These are phyloP conservation scores for Diprion similis DNA, from an alignment of 1,140 invertebrate species.

Conservation along the genomic window DNA sequence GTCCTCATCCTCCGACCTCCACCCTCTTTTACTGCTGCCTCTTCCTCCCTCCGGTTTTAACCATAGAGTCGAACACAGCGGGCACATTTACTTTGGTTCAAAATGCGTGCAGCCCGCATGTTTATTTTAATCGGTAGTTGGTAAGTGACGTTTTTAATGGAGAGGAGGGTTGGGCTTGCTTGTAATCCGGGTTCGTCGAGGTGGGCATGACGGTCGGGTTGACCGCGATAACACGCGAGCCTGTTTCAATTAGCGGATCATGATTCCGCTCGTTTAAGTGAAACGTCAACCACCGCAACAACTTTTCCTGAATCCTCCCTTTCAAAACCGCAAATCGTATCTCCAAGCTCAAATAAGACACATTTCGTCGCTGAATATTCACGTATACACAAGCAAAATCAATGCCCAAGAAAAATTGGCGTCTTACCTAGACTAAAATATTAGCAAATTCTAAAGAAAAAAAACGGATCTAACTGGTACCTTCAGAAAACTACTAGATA, in stretches of 20 bases:
- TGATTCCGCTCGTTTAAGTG: not conserved
- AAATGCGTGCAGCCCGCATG: slow-evolving; percentile 2
- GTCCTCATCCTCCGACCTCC: too few relatives aligned
- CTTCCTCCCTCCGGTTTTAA: too few relatives aligned
- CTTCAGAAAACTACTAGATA: too few relatives aligned
- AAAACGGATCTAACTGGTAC: too few relatives aligned
- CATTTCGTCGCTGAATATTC: too few relatives aligned
- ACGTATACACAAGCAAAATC: too few relatives aligned
- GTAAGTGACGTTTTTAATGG: not conserved
- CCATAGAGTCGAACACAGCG: not conserved
- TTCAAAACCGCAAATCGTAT: not conserved
- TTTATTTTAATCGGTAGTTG: not conserved
- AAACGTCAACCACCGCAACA: not conserved
- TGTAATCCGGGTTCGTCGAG: not conserved
- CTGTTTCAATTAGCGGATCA: not conserved
- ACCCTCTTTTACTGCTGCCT: too few relatives aligned
- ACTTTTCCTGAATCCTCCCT: not conserved
- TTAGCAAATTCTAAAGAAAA: too few relatives aligned
- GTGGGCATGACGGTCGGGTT: too few relatives aligned
- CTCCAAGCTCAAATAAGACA: too few relatives aligned
- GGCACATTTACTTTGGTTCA: not conserved
- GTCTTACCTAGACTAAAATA: too few relatives aligned
- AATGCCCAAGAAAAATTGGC: too few relatives aligned
- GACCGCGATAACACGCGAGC: not conserved
- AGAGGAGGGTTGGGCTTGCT: not conserved